phyloP scores from a whole-genome alignment of 2,113 vertebrate species.

The Pygoscelis adeliae region DNA sequence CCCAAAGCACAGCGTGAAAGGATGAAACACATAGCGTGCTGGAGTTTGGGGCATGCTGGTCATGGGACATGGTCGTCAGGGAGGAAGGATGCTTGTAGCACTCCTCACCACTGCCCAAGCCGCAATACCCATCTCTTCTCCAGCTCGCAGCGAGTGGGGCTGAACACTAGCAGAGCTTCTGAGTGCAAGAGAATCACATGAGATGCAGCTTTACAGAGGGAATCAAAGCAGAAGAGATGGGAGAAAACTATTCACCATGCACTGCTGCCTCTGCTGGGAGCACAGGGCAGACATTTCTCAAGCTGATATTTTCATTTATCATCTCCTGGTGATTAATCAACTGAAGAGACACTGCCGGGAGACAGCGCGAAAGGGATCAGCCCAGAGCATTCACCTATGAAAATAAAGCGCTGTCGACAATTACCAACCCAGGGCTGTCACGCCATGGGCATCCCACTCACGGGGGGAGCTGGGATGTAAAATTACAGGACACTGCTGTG shows the following conservation, averaged over 20 bases:
- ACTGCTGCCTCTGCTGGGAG: conserved; percentile 43
- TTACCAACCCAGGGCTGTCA: neutral
- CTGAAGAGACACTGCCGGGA: neutral
- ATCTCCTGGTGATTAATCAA: conserved; percentile 6
- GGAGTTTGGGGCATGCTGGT: neutral
- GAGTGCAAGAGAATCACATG: neutral
- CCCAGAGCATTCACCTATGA: neutral
- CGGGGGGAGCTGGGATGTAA: neutral
- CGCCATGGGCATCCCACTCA: fast-evolving
- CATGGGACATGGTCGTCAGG: fast-evolving
- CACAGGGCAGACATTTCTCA: neutral
- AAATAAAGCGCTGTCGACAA: neutral
- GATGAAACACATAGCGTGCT: neutral
- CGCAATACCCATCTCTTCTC: neutral
- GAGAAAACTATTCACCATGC: neutral
- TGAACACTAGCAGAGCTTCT: neutral
- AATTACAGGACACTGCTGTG: neutral
- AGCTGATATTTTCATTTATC: conserved; percentile 45
- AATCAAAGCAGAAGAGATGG: neutral
- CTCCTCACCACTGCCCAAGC: neutral
- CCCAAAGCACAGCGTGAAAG: neutral
- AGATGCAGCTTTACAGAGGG: neutral
- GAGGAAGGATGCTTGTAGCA: neutral
- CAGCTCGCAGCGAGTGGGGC: fast-evolving
- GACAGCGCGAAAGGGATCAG: neutral